Base-by-base conservation (phyloP, 1,140 invertebrate genomes). In the Drosophila tani region DNA sequence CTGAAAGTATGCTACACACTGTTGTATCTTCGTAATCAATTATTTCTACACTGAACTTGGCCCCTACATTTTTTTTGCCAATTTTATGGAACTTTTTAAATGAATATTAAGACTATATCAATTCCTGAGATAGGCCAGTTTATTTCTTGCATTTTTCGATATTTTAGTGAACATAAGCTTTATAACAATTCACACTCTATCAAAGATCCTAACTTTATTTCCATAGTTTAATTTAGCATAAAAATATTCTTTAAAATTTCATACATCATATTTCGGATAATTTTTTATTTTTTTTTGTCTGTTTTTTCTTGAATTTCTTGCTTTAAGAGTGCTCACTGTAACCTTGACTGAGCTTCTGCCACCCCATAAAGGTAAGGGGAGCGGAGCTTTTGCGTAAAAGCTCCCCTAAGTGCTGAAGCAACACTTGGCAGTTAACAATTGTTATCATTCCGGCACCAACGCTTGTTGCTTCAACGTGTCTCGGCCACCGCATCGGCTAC, bases 401-500 rank as follows among this genome's bases (percentile, higher is more conserved):
- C 76, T 79, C 14, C 29, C 29, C 12, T n/a, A 15, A 68, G n/a
- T 55, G 64, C 56, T 27, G 35, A 43, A 53, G 40, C 59, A 65
- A 57, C 65, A 66, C 27, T 67, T 68, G 63, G 46, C 21, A 66
- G 69, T 62, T 66, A 73, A 66, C 64, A 71, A 71, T 45, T 67
- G 63, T 82, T 86, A 86, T 82, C 82, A 85, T 86, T 86, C 35
- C 46, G 69, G 65, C 57, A 46, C 41, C 62, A 79, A 81, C 75
- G 82, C 82, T 85, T 85, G 82, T 85, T 85, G 82, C 78, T 78
- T 81, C 78, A 65, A 81, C 79, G 58, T 69, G 58, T 50, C 17
- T 12, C 38, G 56, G 40, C 11, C 55, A 32, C 19, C 59, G 14
- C 35, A 74, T 29, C 70, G 49, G 46, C 24, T 77, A 62, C 74